These are phyloP conservation scores for Heliconius eleuchia DNA, from an alignment of 1,140 invertebrate genomes.

Conservation along the genomic window DNA sequence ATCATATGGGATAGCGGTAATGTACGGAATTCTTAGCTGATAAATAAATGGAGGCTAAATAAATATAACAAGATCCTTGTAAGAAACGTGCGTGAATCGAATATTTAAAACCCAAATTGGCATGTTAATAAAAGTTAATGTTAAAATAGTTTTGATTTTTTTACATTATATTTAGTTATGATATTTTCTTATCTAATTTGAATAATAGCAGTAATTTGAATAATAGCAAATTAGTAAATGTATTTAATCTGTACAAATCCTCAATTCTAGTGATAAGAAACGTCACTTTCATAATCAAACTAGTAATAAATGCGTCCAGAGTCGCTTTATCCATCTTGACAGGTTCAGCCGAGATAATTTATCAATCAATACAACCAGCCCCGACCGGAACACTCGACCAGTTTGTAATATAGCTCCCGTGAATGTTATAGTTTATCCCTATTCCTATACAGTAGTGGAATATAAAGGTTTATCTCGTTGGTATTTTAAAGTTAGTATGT, in stretches of 20 bases:
- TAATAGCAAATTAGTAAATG: neutral
- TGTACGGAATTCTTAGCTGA: neutral
- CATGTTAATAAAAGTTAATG: too few relatives aligned
- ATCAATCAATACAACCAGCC: conserved; percentile 13
- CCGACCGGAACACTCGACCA: conserved; percentile 1
- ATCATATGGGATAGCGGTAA: neutral
- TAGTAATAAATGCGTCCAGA: conserved; percentile 8
- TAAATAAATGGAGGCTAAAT: too few relatives aligned
- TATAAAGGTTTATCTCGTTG: neutral
- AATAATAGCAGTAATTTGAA: too few relatives aligned
- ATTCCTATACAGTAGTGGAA: neutral
- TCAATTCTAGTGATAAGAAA: neutral
- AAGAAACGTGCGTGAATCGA: too few relatives aligned
- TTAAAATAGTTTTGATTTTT: too few relatives aligned
- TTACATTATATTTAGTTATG: too few relatives aligned
- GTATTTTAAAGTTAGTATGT: too few relatives aligned
- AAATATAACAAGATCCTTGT: too few relatives aligned
- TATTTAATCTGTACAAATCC: neutral
- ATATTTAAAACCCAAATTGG: too few relatives aligned
- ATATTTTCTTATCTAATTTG: too few relatives aligned
- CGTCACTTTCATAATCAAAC: neutral
- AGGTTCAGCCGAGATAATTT: conserved; percentile 11
- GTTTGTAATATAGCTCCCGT: neutral
- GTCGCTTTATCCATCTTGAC: neutral
- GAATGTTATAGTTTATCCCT: neutral